Conservation (phyloP, 2,888 invertebrate genomes). For the Chymomyza fuscimana region DNA sequence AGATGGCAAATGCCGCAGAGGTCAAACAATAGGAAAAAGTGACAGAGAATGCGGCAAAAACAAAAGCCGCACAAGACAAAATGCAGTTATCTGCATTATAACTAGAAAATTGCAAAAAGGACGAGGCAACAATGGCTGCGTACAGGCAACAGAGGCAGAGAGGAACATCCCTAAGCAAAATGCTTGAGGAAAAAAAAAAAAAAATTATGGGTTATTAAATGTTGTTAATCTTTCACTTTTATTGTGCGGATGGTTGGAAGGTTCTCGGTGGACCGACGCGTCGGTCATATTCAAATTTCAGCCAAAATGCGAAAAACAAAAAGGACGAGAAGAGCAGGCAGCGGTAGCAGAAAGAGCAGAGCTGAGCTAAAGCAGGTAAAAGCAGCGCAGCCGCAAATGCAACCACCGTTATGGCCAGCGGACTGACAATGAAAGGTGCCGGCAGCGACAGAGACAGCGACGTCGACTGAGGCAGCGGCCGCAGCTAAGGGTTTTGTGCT, state of each 20-base stretch:
- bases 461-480: constrained; percentile 7
- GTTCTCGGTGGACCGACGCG: constrained; percentile 19
- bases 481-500: neutral
- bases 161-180: neutral
- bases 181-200: constrained; percentile 13
- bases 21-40: constrained; percentile 60
- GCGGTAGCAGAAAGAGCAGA: neutral
- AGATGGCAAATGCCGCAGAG: neutral
- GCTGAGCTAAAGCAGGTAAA: constrained; percentile 43
- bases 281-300: neutral
- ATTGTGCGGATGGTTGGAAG: constrained; percentile 11
- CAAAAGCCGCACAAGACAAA: constrained; percentile 48
- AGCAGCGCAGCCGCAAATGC: constrained; percentile 27
- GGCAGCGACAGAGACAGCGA: constrained; percentile 14
- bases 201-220: constrained; percentile 72
- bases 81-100: constrained; percentile 65
- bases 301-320: constrained; percentile 12
- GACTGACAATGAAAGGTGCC: constrained; percentile 42
- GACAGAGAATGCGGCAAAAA: constrained; percentile 40
- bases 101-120: constrained; percentile 42
- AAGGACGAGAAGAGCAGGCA: neutral
- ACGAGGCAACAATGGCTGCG: constrained; percentile 19
- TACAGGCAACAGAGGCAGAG: constrained; percentile 5
- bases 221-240: constrained; percentile 64
- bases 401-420: constrained; percentile 49